A percentile compares a stretch with the other conserved stretches of the same genome.
Evolutionary conservation across 2,113 vertebrate species (phyloP).

Genomic region (Muntiacus muntjak): DNA sequence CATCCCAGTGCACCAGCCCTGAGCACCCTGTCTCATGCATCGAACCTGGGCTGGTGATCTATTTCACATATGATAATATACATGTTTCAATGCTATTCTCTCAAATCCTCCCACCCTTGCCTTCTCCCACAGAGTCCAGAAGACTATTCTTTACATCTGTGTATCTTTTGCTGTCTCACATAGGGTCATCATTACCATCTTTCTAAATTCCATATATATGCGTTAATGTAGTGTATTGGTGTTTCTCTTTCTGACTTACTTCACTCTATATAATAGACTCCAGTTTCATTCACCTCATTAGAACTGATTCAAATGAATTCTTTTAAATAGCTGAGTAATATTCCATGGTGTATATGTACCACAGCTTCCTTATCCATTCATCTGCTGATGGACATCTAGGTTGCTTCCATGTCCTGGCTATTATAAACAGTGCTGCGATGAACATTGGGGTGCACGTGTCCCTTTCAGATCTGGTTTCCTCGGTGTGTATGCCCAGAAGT

Average conservation of each 20-base stretch:
- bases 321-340: background rate
- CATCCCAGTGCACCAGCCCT: background rate
- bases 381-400: background rate
- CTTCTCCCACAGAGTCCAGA: background rate
- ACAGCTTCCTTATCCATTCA: fast-evolving
- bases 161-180: background rate
- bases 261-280: background rate
- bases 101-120: background rate
- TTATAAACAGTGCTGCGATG: background rate
- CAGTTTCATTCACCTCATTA: background rate
- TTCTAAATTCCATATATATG: background rate
- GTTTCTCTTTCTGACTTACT: background rate
- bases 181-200: background rate
- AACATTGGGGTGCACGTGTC: fast-evolving
- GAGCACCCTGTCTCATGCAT: background rate
- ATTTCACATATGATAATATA: background rate
- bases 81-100: background rate
- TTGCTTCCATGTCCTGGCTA: background rate
- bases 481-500: fast-evolving
- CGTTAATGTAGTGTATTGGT: background rate
- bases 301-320: background rate
- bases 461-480: background rate
- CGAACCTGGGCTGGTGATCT: background rate
- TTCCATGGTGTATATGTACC: background rate
- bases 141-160: background rate